These are phyloP conservation scores for Tachysurus vachellii DNA, from an alignment of 2,113 vertebrate genomes.

Conservation along the genomic window DNA sequence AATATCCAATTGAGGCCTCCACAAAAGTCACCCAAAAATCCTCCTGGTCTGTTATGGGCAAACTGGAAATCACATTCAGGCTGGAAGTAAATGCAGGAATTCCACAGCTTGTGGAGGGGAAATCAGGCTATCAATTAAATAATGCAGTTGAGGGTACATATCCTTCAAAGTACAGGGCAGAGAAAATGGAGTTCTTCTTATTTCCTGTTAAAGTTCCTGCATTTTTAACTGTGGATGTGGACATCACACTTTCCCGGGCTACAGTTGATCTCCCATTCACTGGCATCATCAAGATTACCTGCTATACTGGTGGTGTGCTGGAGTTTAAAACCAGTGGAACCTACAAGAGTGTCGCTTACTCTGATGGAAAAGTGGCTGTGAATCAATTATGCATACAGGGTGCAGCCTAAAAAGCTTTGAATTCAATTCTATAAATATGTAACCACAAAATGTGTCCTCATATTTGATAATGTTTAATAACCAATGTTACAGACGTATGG, in stretches of 20 bases:
- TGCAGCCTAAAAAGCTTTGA: constrained; percentile 1
- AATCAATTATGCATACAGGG: neutral
- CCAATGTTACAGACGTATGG: too few relatives aligned
- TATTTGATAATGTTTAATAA: too few relatives aligned
- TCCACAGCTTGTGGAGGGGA: constrained; percentile 5
- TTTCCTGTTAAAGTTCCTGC: constrained; percentile 25
- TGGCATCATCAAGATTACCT: constrained; percentile 45
- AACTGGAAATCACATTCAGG: neutral
- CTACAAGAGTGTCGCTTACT: constrained; percentile 37
- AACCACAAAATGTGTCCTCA: too few relatives aligned
- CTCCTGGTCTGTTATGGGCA: constrained; percentile 42
- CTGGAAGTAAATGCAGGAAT: constrained; percentile 42
- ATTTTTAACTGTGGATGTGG: constrained; percentile 4
- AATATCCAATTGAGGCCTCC: constrained; percentile 22
- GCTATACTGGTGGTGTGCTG: constrained; percentile 33
- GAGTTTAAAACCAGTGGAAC: constrained; percentile 24
- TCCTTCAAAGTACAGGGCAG: neutral
- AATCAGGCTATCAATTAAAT: neutral
- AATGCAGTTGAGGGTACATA: neutral
- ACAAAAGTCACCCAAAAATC: constrained; percentile 43
- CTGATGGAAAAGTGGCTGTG: neutral
- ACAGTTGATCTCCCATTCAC: constrained; percentile 50
- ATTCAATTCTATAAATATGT: too few relatives aligned
- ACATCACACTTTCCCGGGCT: constrained; percentile 45
- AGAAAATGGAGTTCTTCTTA: neutral